Percentiles rank a stretch among this genome's conserved stretches.
phyloP scores from a whole-genome alignment of 1,140 invertebrate genomes.

The Sarcophaga peregrina region DNA sequence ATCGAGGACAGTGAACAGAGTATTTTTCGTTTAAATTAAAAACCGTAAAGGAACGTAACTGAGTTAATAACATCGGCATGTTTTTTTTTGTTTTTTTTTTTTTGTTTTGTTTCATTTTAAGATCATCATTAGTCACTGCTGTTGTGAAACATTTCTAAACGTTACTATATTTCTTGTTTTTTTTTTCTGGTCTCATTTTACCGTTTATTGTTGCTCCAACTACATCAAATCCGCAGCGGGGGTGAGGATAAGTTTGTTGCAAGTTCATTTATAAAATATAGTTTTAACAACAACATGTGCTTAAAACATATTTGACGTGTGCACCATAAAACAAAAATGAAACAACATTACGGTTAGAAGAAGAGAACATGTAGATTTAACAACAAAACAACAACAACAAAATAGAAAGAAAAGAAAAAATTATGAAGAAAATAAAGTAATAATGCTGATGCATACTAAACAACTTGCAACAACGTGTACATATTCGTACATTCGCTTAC shows the following conservation, averaged over 20 bases:
- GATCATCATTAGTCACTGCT: conserved; percentile 15
- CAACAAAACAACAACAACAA: background rate
- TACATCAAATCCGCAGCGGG: too few relatives aligned
- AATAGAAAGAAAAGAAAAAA: background rate
- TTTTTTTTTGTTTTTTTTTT: too few relatives aligned
- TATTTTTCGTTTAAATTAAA: too few relatives aligned
- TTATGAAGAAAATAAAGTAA: background rate
- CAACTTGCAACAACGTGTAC: background rate
- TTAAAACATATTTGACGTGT: conserved; percentile 16
- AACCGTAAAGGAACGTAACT: too few relatives aligned
- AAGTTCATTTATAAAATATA: conserved; percentile 20
- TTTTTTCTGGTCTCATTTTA: background rate
- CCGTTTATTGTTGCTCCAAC: background rate
- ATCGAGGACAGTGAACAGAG: too few relatives aligned
- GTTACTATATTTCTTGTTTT: background rate
- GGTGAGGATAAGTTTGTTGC: background rate
- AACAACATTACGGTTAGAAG: too few relatives aligned
- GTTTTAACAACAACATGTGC: conserved; percentile 21
- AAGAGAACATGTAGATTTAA: background rate
- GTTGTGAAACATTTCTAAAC: background rate
- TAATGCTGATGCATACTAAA: conserved; percentile 35
- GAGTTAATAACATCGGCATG: too few relatives aligned
- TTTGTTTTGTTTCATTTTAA: background rate
- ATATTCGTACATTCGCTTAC: background rate
- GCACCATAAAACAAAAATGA: too few relatives aligned